Evolutionary conservation across 2,113 vertebrate genomes (phyloP).

Genomic region (Pelodiscus sinensis): DNA sequence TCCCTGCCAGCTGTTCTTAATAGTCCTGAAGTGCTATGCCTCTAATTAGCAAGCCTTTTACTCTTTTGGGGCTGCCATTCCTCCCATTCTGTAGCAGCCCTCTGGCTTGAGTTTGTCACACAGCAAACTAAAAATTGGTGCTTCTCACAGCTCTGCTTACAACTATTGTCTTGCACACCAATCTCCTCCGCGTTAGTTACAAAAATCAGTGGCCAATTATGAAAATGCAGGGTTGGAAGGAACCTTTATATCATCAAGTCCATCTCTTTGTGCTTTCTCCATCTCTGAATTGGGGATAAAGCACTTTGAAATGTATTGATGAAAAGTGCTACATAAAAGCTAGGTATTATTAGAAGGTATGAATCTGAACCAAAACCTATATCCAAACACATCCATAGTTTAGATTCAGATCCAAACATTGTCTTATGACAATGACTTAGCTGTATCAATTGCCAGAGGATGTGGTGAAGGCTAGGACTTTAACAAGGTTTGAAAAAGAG

Average conservation of each 20-base stretch:
- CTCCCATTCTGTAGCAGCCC: too few species aligned
- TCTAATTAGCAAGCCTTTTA: too few species aligned
- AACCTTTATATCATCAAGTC: not conserved
- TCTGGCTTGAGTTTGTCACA: too few species aligned
- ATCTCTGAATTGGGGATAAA: not conserved
- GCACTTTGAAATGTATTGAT: not conserved
- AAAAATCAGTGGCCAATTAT: not conserved
- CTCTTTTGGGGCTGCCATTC: too few species aligned
- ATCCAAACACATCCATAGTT: not conserved
- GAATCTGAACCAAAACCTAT: not conserved
- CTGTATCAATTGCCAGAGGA: too few species aligned
- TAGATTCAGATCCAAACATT: not conserved
- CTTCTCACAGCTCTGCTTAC: not conserved
- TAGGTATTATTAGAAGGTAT: not conserved
- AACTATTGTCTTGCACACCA: not conserved
- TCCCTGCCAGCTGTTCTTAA: too few species aligned
- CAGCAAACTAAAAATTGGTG: not conserved
- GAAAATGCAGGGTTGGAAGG: not conserved
- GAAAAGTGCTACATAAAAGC: conserved; percentile 19
- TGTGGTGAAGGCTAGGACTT: too few species aligned
- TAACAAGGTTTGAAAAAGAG: too few species aligned
- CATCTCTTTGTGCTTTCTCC: not conserved
- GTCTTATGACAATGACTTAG: too few species aligned
- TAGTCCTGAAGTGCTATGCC: too few species aligned
- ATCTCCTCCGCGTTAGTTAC: not conserved